Evolutionary conservation across 2,888 invertebrate genomes (phyloP), one percentile per base, ranked within the genome.

Genomic region (Eristalinus sepulchralis): DNA sequence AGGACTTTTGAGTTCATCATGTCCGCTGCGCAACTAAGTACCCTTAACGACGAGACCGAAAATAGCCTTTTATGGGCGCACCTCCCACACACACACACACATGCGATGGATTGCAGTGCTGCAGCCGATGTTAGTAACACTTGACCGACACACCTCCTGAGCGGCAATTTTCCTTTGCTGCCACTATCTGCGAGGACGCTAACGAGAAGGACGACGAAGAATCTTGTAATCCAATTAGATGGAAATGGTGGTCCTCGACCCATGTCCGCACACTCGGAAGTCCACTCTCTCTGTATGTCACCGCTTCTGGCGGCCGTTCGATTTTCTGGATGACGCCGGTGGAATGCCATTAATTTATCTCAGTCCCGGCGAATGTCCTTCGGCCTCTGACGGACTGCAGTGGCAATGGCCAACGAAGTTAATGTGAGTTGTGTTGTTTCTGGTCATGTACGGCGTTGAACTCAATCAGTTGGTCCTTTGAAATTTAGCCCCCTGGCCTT

Each of bases 161-260:
- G 67, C 72, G 81, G 34, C 84, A 76, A 77, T 76, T 81, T 72
- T 71, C 33, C 55, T 71, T 80, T 70, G 66, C 70, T 71, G 47
- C 47, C 47, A 47, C 47, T 47, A n/a, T 47, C 47, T 17, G 17
- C 47, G 47, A 47, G 47, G 47, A 47, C 47, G 24, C 57, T 22
- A 57, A 57, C 31, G 59, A 39, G 47, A 31, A 47, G 27, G 31
- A 20, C 60, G 31, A 57, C 31, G 36, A 63, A 60, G 63, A 70
- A 53, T 68, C 70, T 70, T 72, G 77, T 78, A 82, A 78, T 85
- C 82, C 85, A 85, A 85, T 85, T 82, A 85, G 77, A 85, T 72
- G 68, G 60, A 73, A 85, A 66, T 85, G 33, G 53, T 70, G 73
- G 82, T 85, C 68, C 82, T 85, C 78, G 85, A 82, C 81, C 64